Evolutionary conservation across 2,113 vertebrate species (phyloP).

Genomic region (Thunnus maccoyii): DNA sequence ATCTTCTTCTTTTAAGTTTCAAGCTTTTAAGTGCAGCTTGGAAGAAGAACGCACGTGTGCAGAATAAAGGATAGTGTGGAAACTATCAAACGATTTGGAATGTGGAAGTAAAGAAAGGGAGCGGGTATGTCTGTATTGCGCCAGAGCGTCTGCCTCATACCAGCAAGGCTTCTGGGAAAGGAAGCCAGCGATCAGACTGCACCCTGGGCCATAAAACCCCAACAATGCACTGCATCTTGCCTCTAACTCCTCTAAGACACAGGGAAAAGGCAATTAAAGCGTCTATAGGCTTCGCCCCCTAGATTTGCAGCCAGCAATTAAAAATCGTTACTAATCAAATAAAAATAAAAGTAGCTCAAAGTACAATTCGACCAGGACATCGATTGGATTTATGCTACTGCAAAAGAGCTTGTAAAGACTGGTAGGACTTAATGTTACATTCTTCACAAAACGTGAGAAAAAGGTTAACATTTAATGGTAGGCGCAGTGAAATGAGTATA

Average conservation of each 20-base stretch:
- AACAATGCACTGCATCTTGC: conserved; percentile 66
- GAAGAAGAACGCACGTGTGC: conserved; percentile 32
- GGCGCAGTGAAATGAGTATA: conserved; percentile 47
- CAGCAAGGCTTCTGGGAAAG: conserved; percentile 71
- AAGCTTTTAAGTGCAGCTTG: conserved; percentile 30
- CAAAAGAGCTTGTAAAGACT: conserved; percentile 63
- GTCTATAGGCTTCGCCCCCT: conserved; percentile 78
- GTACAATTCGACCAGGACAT: conserved; percentile 62
- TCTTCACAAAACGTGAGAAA: conserved; percentile 63
- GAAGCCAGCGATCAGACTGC: conserved; percentile 68
- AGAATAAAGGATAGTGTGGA: conserved; percentile 57
- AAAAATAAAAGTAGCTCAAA: conserved; percentile 81
- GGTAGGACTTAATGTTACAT: conserved; percentile 64
- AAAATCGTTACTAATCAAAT: conserved; percentile 86
- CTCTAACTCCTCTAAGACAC: conserved; percentile 76
- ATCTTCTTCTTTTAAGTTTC: conserved; percentile 24
- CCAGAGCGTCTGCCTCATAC: conserved; percentile 65
- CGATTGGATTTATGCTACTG: conserved; percentile 67
- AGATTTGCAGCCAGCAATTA: conserved; percentile 82
- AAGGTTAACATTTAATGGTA: conserved; percentile 63
- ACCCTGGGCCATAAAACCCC: conserved; percentile 69
- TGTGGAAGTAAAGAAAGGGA: conserved; percentile 50
- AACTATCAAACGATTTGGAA: conserved; percentile 63
- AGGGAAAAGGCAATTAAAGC: conserved; percentile 79
- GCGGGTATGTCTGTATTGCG: conserved; percentile 57